Evolutionary conservation across 2,113 vertebrate genomes (phyloP).

Genomic region (Acanthochromis polyacanthus): DNA sequence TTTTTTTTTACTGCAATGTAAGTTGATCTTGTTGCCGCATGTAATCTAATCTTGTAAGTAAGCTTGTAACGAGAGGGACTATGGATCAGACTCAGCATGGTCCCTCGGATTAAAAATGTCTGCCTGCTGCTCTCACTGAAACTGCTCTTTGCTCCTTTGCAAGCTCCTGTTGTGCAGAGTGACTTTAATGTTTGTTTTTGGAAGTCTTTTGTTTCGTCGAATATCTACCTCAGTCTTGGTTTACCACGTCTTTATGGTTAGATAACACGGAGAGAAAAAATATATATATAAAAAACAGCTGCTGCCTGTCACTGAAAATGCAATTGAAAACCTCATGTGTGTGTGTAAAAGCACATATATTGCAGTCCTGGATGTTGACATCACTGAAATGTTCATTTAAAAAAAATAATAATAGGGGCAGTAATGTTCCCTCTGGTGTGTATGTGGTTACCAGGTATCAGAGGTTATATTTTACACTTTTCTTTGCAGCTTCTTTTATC

Average conservation of each 20-base stretch:
- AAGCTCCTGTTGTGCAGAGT: constrained; percentile 39
- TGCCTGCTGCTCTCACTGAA: constrained; percentile 62
- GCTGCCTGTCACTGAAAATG: constrained; percentile 56
- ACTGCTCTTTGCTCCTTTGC: constrained; percentile 33
- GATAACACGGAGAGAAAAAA: constrained; percentile 19
- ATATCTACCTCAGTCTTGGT: constrained; percentile 80
- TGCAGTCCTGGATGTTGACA: constrained; percentile 13
- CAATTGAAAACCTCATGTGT: constrained; percentile 35
- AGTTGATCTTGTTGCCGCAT: constrained; percentile 54
- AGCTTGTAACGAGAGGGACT: constrained; percentile 65
- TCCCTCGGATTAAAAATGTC: constrained; percentile 60
- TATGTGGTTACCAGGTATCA: constrained; percentile 53
- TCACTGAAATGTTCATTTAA: neutral
- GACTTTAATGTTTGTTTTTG: constrained; percentile 47
- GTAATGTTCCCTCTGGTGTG: constrained; percentile 1
- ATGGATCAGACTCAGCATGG: constrained; percentile 66
- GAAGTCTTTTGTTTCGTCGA: constrained; percentile 49
- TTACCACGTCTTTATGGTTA: constrained; percentile 60
- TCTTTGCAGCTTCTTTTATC: constrained; percentile 66
- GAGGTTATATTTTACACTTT: constrained; percentile 63
- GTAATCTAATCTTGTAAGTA: constrained; percentile 73
- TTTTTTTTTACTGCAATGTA: constrained; percentile 39
- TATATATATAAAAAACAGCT: constrained; percentile 37
- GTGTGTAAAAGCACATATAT: neutral
- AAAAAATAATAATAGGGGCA: neutral